Conservation (phyloP, 2,113 vertebrate species). For the Pagrus major region DNA sequence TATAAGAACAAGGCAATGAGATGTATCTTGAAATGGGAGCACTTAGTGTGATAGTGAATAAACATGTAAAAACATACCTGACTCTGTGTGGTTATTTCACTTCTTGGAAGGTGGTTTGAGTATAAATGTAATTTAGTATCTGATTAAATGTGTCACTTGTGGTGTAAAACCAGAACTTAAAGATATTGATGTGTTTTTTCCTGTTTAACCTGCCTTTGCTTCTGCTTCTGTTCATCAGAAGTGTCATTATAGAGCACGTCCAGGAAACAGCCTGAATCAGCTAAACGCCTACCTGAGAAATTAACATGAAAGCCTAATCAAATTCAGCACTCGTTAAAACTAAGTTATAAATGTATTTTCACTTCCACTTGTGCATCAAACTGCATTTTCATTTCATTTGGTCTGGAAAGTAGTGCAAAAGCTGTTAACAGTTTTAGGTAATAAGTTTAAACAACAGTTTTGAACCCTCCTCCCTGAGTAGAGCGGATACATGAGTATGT, state of each 20-base stretch:
- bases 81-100: conserved; percentile 43
- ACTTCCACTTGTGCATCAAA: conserved; percentile 27
- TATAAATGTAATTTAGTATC: no score
- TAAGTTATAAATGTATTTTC: not conserved
- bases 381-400: not conserved
- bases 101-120: not conserved
- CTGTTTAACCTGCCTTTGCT: conserved; percentile 23
- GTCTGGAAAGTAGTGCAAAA: fast-evolving
- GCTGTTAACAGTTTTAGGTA: not conserved
- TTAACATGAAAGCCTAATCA: not conserved
- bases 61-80: conserved; percentile 79
- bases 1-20: conserved; percentile 77
- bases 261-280: conserved; percentile 38
- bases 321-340: not conserved
- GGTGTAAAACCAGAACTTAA: not conserved
- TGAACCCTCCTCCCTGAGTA: conserved; percentile 30
- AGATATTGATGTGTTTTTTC: conserved; percentile 13
- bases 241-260: conserved; percentile 41
- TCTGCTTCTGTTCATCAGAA: conserved; percentile 34
- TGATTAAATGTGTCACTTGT: not conserved
- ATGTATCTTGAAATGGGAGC: conserved; percentile 86
- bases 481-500: conserved; percentile 61
- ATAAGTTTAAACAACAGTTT: not conserved
- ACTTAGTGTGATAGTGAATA: conserved; percentile 89
- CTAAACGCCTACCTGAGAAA: not conserved